These are phyloP conservation scores for Druon quercuslanigerum DNA, from an alignment of 1,140 invertebrate species.

Conservation along the genomic window DNA sequence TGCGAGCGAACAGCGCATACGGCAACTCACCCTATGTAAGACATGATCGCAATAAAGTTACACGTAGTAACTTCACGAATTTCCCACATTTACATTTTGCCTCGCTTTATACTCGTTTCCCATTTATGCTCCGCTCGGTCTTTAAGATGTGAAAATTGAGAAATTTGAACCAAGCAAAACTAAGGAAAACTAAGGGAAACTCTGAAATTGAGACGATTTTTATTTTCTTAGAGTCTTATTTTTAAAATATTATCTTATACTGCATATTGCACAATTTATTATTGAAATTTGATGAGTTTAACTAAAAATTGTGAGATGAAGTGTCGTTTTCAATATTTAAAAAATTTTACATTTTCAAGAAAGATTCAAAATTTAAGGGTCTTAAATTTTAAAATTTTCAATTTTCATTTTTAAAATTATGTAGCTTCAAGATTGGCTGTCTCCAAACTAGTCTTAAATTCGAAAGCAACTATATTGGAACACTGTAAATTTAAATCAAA, in stretches of 20 bases:
- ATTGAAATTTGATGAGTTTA: neutral
- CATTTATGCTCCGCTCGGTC: neutral
- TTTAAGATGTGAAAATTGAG: neutral
- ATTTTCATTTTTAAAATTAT: no score
- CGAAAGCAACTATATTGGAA: no score
- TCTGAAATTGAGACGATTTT: neutral
- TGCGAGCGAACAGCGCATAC: neutral
- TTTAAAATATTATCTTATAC: neutral
- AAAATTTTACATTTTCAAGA: no score
- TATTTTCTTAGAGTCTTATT: neutral
- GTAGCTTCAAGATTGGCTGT: no score
- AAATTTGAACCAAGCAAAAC: neutral
- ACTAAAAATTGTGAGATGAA: neutral
- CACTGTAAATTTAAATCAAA: no score
- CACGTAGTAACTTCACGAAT: neutral
- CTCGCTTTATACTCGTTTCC: neutral
- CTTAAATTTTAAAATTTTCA: no score
- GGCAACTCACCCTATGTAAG: neutral
- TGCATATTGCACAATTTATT: neutral
- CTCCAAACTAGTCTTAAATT: no score
- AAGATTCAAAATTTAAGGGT: no score
- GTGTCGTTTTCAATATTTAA: no score
- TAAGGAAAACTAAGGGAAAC: neutral
- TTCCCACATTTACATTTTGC: neutral
- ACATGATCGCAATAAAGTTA: conserved; percentile 4